Evolutionary conservation across 2,113 vertebrate genomes (phyloP), one percentile per base, ranked within the genome.

Genomic region (Oncorhynchus gorbuscha): DNA sequence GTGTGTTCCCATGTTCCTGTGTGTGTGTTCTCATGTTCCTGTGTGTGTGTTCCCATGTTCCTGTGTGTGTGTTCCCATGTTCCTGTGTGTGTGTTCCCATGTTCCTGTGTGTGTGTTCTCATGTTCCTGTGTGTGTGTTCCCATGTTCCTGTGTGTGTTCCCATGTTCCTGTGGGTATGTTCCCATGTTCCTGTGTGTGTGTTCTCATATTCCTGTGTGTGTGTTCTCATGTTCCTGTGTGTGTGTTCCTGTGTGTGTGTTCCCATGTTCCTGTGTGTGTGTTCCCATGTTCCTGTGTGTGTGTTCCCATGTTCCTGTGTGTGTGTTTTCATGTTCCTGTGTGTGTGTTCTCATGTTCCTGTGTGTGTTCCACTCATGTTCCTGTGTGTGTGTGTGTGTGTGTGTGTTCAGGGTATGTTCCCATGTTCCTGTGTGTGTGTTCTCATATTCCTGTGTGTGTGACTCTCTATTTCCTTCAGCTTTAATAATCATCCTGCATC

Each of bases 61-160:
- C 4, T 71, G 11, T 71, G 66, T 30, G 28, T 30, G 28, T 68
- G 28, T 22, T 20, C 20, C 1, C 30, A 32, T 32, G 30, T 32
- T 32, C 30, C 30, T 32, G 28, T 68, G 48, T 58, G 28, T 30
- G 14, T 35, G 14, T 22, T 5, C 20, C 1, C 6, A 62, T 62
- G 66, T 30, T 32, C 30, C 30, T 32, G 32, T 32, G 32, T 32
- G 32, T 32, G 30, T 26, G 26, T 26, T 26, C 2, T 1, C 24
- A 24, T 24, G 24, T 24, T 24, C 24, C 26, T 82, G 88, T 78
- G 86, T 82, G 61, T 55, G 16, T 30, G 66, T 28, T 28, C 26
- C 2, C 26, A 28, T 28, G 26, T 28, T 28, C 32, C 32, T 35
- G 32, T 35, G 32, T 55, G 16, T 30, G 66, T 28, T 28, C 26